A percentile compares a stretch with the other conserved stretches of the same genome.
phyloP scores from a whole-genome alignment of 2,113 vertebrate genomes.

The Meriones unguiculatus region DNA sequence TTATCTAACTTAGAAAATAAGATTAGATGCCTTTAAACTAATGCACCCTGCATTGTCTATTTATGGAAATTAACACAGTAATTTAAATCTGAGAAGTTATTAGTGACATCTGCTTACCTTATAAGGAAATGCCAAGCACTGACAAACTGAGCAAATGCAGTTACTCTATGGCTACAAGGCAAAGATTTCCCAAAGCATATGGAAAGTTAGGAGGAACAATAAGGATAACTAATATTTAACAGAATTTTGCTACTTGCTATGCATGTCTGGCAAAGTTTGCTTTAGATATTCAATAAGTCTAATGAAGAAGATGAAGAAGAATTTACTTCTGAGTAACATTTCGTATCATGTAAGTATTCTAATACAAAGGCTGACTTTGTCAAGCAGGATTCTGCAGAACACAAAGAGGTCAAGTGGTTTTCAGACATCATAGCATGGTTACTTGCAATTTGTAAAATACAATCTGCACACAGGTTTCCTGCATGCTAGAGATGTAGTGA shows the following conservation, averaged over 20 bases:
- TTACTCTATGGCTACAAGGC: slow-evolving; percentile 65
- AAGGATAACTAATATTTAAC: slow-evolving; percentile 73
- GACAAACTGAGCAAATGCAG: slow-evolving; percentile 81
- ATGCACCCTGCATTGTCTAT: slow-evolving; percentile 82
- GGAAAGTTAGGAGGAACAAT: slow-evolving; percentile 64
- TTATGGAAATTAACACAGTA: slow-evolving; percentile 85
- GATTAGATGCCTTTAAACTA: slow-evolving; percentile 85
- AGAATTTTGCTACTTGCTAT: slow-evolving; percentile 46
- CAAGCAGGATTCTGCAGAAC: background rate
- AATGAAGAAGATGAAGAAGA: slow-evolving; percentile 77
- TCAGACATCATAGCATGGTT: background rate
- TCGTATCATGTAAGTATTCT: background rate
- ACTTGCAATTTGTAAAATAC: background rate
- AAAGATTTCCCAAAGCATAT: background rate
- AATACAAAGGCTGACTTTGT: background rate
- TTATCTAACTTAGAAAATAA: slow-evolving; percentile 87
- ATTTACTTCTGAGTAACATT: slow-evolving; percentile 54
- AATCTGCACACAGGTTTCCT: background rate
- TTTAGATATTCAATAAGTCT: slow-evolving; percentile 77
- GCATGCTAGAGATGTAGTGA: background rate
- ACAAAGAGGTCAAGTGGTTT: background rate
- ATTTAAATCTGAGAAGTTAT: slow-evolving; percentile 87
- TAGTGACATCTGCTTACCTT: slow-evolving; percentile 81
- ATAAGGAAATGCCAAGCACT: slow-evolving; percentile 83
- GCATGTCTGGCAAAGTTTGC: slow-evolving; percentile 72